Evolutionary conservation across 1,140 invertebrate species (phyloP).

Genomic region (Neelides sp.): DNA sequence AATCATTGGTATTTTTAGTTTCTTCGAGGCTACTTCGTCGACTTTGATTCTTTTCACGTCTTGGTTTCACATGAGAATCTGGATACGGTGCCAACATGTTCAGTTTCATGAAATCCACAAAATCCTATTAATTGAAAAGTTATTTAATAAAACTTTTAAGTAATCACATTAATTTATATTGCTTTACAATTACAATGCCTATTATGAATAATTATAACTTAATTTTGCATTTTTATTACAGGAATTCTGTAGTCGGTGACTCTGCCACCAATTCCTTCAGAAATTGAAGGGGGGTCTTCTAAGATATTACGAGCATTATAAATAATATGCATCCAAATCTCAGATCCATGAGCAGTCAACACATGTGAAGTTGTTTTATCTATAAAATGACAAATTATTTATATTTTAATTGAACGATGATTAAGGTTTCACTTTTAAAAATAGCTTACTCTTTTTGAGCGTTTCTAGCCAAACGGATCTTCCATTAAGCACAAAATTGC

Average conservation of each 20-base stretch:
- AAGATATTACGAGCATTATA: constrained; percentile 71
- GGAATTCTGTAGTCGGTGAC: constrained; percentile 79
- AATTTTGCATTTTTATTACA: constrained; percentile 36
- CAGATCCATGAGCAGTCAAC: constrained; percentile 81
- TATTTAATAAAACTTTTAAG: background rate
- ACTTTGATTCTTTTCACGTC: background rate
- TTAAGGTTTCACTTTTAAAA: constrained; percentile 1
- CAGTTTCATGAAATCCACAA: constrained; percentile 73
- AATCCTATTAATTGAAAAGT: constrained; percentile 51
- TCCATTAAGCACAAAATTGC: constrained; percentile 88
- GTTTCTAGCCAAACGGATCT: constrained; percentile 89
- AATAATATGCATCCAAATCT: constrained; percentile 89
- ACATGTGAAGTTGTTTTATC: constrained; percentile 84
- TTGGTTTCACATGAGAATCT: background rate
- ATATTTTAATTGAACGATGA: background rate
- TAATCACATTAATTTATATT: background rate
- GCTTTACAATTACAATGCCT: background rate
- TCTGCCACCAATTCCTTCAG: constrained; percentile 79
- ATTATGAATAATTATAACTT: background rate
- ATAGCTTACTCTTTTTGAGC: constrained; percentile 60
- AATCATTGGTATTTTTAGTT: constrained; percentile 34
- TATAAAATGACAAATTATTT: constrained; percentile 18
- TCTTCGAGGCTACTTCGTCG: constrained; percentile 33
- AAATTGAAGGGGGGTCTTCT: constrained; percentile 90
- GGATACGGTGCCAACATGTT: constrained; percentile 57